Evolutionary conservation across 2,113 vertebrate species (phyloP).

Genomic region (Holacanthus passer): DNA sequence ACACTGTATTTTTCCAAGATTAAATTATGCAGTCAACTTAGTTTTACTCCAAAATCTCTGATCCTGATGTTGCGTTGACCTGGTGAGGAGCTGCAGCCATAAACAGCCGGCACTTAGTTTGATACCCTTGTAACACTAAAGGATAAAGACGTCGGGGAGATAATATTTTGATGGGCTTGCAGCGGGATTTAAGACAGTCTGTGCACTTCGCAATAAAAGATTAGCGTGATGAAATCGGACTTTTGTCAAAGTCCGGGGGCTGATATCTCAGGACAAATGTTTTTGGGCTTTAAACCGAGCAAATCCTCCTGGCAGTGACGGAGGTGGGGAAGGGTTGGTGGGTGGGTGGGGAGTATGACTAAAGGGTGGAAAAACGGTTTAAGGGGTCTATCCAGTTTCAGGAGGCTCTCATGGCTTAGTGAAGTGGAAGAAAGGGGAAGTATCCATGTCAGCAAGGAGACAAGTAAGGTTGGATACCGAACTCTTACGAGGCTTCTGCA

Average conservation of each 20-base stretch:
- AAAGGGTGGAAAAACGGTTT: slow-evolving; percentile 72
- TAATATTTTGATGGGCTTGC: slow-evolving; percentile 28
- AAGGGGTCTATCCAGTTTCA: slow-evolving; percentile 75
- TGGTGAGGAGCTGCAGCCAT: slow-evolving; percentile 27
- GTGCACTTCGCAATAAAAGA: slow-evolving; percentile 31
- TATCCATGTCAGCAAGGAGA: slow-evolving; percentile 82
- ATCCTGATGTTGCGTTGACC: slow-evolving; percentile 44
- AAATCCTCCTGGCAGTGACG: slow-evolving; percentile 56
- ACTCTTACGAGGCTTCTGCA: slow-evolving; percentile 15
- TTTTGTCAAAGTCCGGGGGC: slow-evolving; percentile 39
- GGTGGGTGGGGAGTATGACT: slow-evolving; percentile 62
- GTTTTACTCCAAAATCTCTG: slow-evolving; percentile 55
- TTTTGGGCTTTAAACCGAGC: slow-evolving; percentile 49
- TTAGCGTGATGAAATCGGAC: slow-evolving; percentile 58
- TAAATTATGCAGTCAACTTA: slow-evolving; percentile 64
- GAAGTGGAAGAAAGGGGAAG: slow-evolving; percentile 76
- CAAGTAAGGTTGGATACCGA: slow-evolving; percentile 25
- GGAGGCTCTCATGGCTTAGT: slow-evolving; percentile 73
- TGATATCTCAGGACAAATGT: slow-evolving; percentile 65
- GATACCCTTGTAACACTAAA: slow-evolving; percentile 34
- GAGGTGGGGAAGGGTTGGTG: slow-evolving; percentile 41
- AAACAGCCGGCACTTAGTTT: slow-evolving; percentile 10
- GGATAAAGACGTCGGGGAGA: slow-evolving; percentile 48
- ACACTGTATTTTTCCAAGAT: slow-evolving; percentile 65
- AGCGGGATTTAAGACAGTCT: slow-evolving; percentile 19